Base-by-base conservation (phyloP, 2,888 invertebrate species). In the Eumacrocentrus americanus region DNA sequence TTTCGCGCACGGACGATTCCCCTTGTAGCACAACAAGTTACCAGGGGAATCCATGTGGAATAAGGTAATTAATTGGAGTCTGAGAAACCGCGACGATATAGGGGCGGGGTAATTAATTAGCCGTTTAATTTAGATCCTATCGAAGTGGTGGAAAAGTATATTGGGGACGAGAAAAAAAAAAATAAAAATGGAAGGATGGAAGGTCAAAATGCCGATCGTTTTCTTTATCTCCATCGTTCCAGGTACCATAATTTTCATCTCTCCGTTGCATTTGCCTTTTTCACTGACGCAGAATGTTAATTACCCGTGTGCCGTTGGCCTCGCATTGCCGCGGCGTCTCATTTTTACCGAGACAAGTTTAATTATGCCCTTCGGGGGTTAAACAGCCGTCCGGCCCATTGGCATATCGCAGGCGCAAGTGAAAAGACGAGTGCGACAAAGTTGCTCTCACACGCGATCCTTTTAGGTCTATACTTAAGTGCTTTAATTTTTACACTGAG, bases 81-180 rank as follows among this genome's bases (percentile, higher is more conserved):
- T 42, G 65, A 62, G 67, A 63, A 23, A 57, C 60, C 53, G 65
- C 65, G 60, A 55, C 55, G 60, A 55, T 59, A 63, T 50, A 46
- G 53, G 62, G 63, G 57, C 62, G 64, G 67, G 59, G 61, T 67
- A 73, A 75, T 75, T 75, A 75, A 75, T 75, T 75, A 75, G 69
- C 66, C 68, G 70, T 74, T 74, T 72, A 74, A 75, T 74, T 74
- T 72, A 72, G 73, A 75, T 75, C 67, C 69, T 67, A 74, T 74
- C 73, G 58, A 50, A 58, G 48, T 51, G 42, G 25, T 38, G 46
- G 18, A 34, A 58, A 56, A 58, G 58, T 58, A 50, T 58, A 34
- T 44, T 29, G 37, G 22, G 25, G 20, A 9, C 3, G n/a, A 29
- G 20, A 29, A 35, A 29, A 23, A 35, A 29, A 40, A 54, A 48